Percentiles rank a stretch among this genome's conserved stretches.
phyloP scores from a whole-genome alignment of 2,797 vertebrate genomes.

The Argyrosomus regius region DNA sequence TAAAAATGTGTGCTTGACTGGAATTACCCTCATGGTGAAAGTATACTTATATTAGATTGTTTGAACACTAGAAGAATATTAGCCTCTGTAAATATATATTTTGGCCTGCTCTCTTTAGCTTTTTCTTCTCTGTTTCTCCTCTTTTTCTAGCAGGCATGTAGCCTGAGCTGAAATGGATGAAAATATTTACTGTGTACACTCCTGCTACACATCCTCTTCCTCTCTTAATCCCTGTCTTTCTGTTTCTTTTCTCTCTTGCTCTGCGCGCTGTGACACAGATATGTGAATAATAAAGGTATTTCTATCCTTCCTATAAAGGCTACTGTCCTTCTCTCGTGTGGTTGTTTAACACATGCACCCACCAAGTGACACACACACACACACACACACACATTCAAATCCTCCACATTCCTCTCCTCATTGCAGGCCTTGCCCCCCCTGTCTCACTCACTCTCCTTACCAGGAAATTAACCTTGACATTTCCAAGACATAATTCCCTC shows the following conservation, averaged over 20 bases:
- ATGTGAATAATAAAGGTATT: slow-evolving; percentile 77
- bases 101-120: neutral
- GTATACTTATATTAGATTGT: neutral
- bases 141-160: slow-evolving; percentile 13
- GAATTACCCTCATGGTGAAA: neutral
- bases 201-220: slow-evolving; percentile 22
- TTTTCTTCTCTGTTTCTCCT: neutral
- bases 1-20: neutral
- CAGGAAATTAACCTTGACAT: slow-evolving; percentile 85
- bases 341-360: slow-evolving; percentile 50
- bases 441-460: slow-evolving; percentile 63
- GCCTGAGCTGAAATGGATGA: slow-evolving; percentile 24
- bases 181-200: slow-evolving; percentile 37
- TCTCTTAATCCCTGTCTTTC: slow-evolving; percentile 35
- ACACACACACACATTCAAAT: slow-evolving; percentile 60
- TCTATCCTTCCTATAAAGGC: slow-evolving; percentile 49
- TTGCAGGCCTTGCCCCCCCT: slow-evolving; percentile 58
- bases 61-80: neutral
- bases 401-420: slow-evolving; percentile 68
- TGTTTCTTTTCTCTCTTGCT: slow-evolving; percentile 6
- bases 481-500: slow-evolving; percentile 80
- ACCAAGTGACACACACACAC: slow-evolving; percentile 40
- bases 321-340: slow-evolving; percentile 60
- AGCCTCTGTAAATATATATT: neutral
- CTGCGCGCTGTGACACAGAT: slow-evolving; percentile 63